These are phyloP conservation scores for Drosophila carrolli DNA, from an alignment of 1,140 invertebrate species.

Conservation along the genomic window DNA sequence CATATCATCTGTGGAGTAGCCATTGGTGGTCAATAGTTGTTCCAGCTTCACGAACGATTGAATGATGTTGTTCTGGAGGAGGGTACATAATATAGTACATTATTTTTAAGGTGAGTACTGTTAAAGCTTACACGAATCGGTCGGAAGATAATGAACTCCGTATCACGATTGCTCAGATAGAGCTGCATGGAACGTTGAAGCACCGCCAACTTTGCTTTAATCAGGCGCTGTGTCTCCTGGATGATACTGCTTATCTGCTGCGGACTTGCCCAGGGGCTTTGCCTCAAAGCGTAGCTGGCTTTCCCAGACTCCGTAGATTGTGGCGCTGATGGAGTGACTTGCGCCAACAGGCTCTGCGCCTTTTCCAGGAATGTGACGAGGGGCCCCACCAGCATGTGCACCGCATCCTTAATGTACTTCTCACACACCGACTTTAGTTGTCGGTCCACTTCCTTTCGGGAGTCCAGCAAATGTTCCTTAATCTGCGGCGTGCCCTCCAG, in stretches of 20 bases:
- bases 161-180: conserved; percentile 98
- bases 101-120: no score
- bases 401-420: conserved; percentile 93
- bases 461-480: conserved; percentile 95
- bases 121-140: conserved; percentile 91
- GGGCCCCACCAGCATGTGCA: conserved; percentile 90
- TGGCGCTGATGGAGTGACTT: conserved; percentile 9
- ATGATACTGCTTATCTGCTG: conserved; percentile 87
- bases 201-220: conserved; percentile 92
- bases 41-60: conserved; percentile 93
- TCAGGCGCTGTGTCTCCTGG: conserved; percentile 88
- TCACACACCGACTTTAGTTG: conserved; percentile 97
- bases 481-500: conserved; percentile 96
- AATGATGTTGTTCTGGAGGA: conserved; percentile 93
- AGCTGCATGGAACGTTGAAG: conserved; percentile 96
- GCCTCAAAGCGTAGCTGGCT: conserved; percentile 70
- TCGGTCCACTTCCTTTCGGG: conserved; percentile 96
- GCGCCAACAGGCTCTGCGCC: conserved; percentile 85
- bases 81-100: background rate
- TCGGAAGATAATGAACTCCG: conserved; percentile 97
- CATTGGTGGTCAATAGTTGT: conserved; percentile 89
- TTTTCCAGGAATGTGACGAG: conserved; percentile 91
- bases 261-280: conserved; percentile 85
- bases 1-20: conserved; percentile 92
- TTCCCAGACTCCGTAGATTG: conserved; percentile 36